phyloP scores from a whole-genome alignment of 2,797 vertebrate species.

The Cichlasoma orientale region DNA sequence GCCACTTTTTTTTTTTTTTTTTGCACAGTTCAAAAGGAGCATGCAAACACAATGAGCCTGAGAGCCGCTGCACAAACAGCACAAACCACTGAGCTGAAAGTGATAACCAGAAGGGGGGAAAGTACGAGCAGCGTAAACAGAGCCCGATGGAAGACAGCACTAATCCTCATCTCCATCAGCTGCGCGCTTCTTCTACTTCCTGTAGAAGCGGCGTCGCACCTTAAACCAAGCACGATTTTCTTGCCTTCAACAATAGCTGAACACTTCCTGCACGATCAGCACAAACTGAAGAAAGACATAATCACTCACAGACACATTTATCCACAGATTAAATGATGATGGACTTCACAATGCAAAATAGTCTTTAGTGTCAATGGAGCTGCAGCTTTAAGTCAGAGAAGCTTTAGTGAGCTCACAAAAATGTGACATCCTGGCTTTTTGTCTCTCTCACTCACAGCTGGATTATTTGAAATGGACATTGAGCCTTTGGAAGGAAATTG shows the following conservation, averaged over 20 bases:
- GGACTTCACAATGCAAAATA: slow-evolving; percentile 67
- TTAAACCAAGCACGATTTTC: slow-evolving; percentile 52
- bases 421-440: slow-evolving; percentile 59
- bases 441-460: slow-evolving; percentile 53
- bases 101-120: slow-evolving; percentile 35
- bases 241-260: slow-evolving; percentile 44
- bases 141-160: slow-evolving; percentile 32
- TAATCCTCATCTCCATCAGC: slow-evolving; percentile 56
- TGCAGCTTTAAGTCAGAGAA: slow-evolving; percentile 55
- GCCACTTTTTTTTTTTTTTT: slow-evolving; percentile 1
- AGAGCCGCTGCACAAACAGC: slow-evolving; percentile 31
- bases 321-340: slow-evolving; percentile 76
- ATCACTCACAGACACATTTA: slow-evolving; percentile 70
- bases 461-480: slow-evolving; percentile 56
- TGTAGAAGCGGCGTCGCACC: slow-evolving; percentile 29
- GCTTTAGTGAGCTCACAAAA: slow-evolving; percentile 62
- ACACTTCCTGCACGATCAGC: slow-evolving; percentile 60
- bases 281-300: slow-evolving; percentile 59
- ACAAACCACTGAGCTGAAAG: slow-evolving; percentile 50
- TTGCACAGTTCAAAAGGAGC: slow-evolving; percentile 23
- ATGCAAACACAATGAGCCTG: slow-evolving; percentile 38
- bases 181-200: slow-evolving; percentile 17
- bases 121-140: background rate
- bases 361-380: slow-evolving; percentile 65
- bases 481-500: slow-evolving; percentile 37